phyloP scores from a whole-genome alignment of 2,113 vertebrate genomes.

The Gallinago media region DNA sequence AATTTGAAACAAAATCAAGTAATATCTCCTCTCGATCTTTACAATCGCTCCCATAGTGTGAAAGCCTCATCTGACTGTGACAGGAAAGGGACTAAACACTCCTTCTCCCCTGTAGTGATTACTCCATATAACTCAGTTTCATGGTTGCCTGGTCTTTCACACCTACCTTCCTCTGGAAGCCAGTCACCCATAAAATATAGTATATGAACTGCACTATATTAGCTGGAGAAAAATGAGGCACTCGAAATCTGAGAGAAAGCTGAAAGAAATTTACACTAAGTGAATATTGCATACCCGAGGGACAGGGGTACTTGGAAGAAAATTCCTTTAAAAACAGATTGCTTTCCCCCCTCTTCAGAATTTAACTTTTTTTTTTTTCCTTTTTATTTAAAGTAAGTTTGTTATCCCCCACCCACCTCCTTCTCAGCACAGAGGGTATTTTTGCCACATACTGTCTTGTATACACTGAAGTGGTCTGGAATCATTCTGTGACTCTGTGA shows the following conservation, averaged over 20 bases:
- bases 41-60: background rate
- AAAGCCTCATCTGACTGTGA: background rate
- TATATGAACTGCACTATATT: slow-evolving; percentile 47
- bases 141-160: slow-evolving; percentile 43
- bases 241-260: slow-evolving; percentile 32
- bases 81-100: background rate
- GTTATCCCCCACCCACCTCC: background rate
- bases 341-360: background rate
- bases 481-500: too few relatives aligned
- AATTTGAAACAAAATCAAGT: background rate
- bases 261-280: slow-evolving; percentile 55
- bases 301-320: slow-evolving; percentile 12
- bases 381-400: background rate
- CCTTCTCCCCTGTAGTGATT: background rate
- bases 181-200: slow-evolving; percentile 25
- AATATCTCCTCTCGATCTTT: background rate
- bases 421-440: background rate
- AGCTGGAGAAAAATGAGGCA: slow-evolving; percentile 53
- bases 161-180: slow-evolving; percentile 50
- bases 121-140: slow-evolving; percentile 32
- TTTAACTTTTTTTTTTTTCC: background rate
- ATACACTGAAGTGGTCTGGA: background rate
- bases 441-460: background rate
- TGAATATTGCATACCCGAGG: slow-evolving; percentile 7
- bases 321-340: slow-evolving; percentile 46